Conservation (phyloP, 1,140 invertebrate species). For the Eueides isabella region DNA sequence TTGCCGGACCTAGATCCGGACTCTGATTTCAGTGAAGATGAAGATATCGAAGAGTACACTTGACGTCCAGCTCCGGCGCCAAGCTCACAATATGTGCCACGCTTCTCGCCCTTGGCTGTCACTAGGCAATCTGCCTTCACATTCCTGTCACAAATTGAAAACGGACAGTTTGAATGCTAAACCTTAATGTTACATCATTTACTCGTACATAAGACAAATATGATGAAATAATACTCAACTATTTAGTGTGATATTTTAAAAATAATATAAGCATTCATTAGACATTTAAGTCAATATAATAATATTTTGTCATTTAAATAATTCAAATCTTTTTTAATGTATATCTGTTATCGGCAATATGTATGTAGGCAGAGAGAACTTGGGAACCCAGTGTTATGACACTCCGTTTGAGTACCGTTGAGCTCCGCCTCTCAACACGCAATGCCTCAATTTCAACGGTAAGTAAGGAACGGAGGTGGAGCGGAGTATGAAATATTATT, state of each 20-base stretch:
- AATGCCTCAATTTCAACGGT: too few relatives aligned
- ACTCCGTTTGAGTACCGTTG: too few relatives aligned
- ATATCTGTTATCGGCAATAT: too few relatives aligned
- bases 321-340: neutral
- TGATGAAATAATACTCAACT: slow-evolving; percentile 58
- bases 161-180: slow-evolving; percentile 57
- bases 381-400: too few relatives aligned
- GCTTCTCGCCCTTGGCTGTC: slow-evolving; percentile 51
- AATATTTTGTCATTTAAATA: neutral
- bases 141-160: slow-evolving; percentile 54
- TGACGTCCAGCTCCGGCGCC: slow-evolving; percentile 55
- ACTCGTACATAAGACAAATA: neutral
- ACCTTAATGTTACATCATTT: neutral
- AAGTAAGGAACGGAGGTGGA: too few relatives aligned
- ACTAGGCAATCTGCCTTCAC: slow-evolving; percentile 48
- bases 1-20: slow-evolving; percentile 67
- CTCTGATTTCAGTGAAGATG: slow-evolving; percentile 70
- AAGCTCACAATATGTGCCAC: slow-evolving; percentile 61
- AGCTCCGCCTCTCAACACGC: too few relatives aligned
- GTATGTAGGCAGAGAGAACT: too few relatives aligned
- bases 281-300: neutral
- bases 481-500: too few relatives aligned
- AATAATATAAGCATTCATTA: neutral
- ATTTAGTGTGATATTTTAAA: slow-evolving; percentile 63
- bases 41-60: slow-evolving; percentile 72